Evolutionary conservation across 2,888 invertebrate genomes (phyloP), one percentile per base, ranked within the genome.

Genomic region (Diabrotica balteata): DNA sequence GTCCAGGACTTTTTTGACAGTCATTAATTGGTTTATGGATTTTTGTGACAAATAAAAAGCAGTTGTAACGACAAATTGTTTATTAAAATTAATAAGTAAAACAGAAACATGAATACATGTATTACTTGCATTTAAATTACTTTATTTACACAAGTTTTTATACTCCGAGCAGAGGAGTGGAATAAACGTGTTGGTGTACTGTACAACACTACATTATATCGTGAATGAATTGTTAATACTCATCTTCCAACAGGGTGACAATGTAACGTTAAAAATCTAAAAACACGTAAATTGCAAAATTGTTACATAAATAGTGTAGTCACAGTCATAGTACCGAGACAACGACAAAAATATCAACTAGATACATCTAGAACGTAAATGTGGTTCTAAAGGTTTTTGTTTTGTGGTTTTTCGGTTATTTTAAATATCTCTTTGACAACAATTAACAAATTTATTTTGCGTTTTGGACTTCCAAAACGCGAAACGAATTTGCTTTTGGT

Each of bases 21-120:
- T 17, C 2, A 17, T 17, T 2, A 17, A 17, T 17, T 17, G 2
- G 2, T 17, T 17, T 17, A 17, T 17, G 17, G 17, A 17, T 17
- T 17, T 17, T 17, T 1, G 17, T 17, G 17, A 17, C 17, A 17
- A 32, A 32, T 32, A 32, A 32, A 32, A 32, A 32, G 5, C 32
- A 32, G 32, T 32, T 32, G 32, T 32, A 84, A 84, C 84, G 84
- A 83, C 83, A 83, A 84, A 83, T 84, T 83, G 82, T 84, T 84
- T 84, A 84, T 84, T 84, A 84, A 84, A 84, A 84, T 84, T 83
- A 84, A 84, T 84, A 84, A 84, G 83, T 83, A 84, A 84, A 84
- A 84, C 84, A 85, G 84, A 85, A 85, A 84, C 83, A 83, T 83
- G 82, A 83, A 83, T 83, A 84, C 82, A 83, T 83, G 78, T 80